Evolutionary conservation across 2,113 vertebrate species (phyloP).

Genomic region (Collichthys lucidus): DNA sequence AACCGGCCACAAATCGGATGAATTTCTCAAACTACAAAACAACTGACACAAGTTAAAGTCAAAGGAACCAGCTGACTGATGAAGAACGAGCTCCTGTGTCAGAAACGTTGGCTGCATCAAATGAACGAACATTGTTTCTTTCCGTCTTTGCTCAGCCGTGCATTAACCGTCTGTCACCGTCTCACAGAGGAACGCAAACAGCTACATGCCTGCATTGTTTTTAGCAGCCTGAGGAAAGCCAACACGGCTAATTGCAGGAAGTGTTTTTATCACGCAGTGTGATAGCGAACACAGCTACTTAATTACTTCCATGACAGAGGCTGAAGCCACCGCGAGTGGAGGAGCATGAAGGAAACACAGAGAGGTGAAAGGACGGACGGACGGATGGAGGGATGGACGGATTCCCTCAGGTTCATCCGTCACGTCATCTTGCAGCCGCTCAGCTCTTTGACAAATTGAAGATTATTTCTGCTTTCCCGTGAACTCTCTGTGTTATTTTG

Average conservation of each 20-base stretch:
- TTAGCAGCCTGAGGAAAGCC: conserved; percentile 1
- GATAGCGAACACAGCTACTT: background rate
- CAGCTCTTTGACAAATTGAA: background rate
- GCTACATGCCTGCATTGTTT: background rate
- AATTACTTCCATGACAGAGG: conserved; percentile 4
- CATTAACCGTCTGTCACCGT: conserved; percentile 6
- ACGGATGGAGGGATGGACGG: too few species aligned
- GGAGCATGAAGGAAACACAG: background rate
- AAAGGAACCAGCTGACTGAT: background rate
- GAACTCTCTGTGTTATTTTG: background rate
- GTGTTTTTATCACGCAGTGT: conserved; percentile 5
- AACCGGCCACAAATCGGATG: too few species aligned
- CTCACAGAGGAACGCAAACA: background rate
- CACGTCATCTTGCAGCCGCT: background rate
- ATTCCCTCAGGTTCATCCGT: conserved; percentile 15
- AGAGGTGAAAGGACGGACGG: background rate
- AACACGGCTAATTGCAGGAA: conserved; percentile 7
- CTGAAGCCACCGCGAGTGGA: background rate
- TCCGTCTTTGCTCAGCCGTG: background rate
- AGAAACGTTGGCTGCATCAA: background rate
- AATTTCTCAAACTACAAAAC: too few species aligned
- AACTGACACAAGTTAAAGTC: background rate
- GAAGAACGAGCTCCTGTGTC: background rate
- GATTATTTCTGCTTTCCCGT: background rate
- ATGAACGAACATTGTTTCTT: too few species aligned